Base-by-base conservation (phyloP, 2,888 invertebrate species). In the Sphinx pinastri region DNA sequence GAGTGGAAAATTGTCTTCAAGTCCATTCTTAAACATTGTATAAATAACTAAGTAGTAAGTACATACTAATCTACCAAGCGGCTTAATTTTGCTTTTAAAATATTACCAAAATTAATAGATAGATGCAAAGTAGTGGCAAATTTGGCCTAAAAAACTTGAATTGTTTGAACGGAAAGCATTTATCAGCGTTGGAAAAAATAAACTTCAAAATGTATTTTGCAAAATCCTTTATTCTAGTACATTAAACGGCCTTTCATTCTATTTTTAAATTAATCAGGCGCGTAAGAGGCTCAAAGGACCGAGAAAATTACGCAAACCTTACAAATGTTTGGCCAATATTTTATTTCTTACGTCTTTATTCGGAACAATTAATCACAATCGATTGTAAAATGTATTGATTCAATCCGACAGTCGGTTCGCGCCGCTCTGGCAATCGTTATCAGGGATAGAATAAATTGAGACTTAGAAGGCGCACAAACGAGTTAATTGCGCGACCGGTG, bases 321-420 rank as follows among this genome's bases (percentile, higher is more conserved):
- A 45, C 45, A 38, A 47, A 60, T 60, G 16, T 45, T 47, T 60
- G 16, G 38, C 45, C 14, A 59, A 60, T 60, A 47, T 45, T 57
- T n/a, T 45, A 47, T 45, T 16, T 60, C 45, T n/a, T 16, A 11
- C 45, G 45, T n/a, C 8, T 47, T 4, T 16, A 60, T 60, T 60
- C 45, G 45, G 45, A 60, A 47, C 60, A 47, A 60, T 60, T 60
- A 60, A 60, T 60, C 60, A 45, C 60, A 60, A 60, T 60, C 60
- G 60, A 60, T 60, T 11, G 11, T 60, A 45, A 57, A 60, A 45
- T 45, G 47, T 47, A 60, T 60, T 47, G 60, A 47, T 60, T 60
- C 47, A 60, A 60, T 60, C 45, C 47, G 60, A 47, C 45, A 60
- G 47, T 60, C 60, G 47, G 47, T 45, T 38, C 25, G 47, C 47